A percentile compares a stretch with the other conserved stretches of the same genome.
Evolutionary conservation across 2,113 vertebrate genomes (phyloP).

Genomic region (Ciconia stormi): DNA sequence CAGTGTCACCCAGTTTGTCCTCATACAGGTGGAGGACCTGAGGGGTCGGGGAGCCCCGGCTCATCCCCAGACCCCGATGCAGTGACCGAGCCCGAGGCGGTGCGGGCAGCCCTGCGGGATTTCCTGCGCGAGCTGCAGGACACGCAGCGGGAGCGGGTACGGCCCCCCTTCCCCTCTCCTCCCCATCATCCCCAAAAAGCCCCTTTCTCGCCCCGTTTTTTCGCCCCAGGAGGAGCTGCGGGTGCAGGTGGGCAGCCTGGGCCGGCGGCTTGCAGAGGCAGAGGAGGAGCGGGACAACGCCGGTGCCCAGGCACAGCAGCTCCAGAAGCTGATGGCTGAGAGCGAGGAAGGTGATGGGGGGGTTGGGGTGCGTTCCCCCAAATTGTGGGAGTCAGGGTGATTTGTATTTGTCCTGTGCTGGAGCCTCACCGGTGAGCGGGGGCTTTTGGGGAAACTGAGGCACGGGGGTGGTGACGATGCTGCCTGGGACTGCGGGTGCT

Average conservation of each 20-base stretch:
- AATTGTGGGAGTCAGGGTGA: neutral
- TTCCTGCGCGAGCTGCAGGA: conserved; percentile 88
- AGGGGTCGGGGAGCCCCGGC: neutral
- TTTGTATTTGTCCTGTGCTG: neutral
- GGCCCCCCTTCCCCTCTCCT: accelerated
- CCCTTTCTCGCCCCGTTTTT: accelerated
- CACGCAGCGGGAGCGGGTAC: conserved; percentile 84
- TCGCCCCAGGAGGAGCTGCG: conserved; percentile 82
- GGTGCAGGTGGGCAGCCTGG: conserved; percentile 70
- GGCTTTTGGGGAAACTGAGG: neutral
- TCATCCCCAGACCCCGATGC: conserved; percentile 24
- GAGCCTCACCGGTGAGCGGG: accelerated
- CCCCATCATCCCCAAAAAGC: accelerated
- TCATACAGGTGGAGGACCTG: neutral
- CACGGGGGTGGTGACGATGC: neutral
- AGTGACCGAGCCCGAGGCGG: conserved; percentile 83
- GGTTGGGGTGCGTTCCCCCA: no score
- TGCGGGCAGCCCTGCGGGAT: conserved; percentile 82
- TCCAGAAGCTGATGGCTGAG: conserved; percentile 82
- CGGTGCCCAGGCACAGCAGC: conserved; percentile 73
- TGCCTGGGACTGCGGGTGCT: neutral
- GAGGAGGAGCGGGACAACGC: conserved; percentile 78
- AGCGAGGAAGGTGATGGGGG: conserved; percentile 79
- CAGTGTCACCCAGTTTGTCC: conserved; percentile 28
- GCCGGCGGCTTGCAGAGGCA: conserved; percentile 75